phyloP scores from a whole-genome alignment of 2,888 invertebrate genomes.

The Diarsia rubi region DNA sequence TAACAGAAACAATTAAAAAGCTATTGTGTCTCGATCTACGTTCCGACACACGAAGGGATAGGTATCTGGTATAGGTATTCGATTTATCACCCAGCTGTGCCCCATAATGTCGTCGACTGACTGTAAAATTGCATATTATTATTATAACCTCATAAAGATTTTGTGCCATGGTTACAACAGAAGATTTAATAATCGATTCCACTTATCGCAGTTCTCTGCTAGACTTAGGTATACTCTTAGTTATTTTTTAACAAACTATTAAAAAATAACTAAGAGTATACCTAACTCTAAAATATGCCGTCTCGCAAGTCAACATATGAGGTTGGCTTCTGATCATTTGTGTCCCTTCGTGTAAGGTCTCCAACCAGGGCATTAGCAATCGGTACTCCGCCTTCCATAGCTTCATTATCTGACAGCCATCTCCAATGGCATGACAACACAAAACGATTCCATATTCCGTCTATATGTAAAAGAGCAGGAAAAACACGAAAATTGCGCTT shows the following conservation, averaged over 20 bases:
- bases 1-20: too few species aligned
- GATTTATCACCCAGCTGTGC: not conserved
- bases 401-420: not conserved
- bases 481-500: slow-evolving; percentile 31
- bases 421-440: not conserved
- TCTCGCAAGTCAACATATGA: too few species aligned
- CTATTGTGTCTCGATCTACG: too few species aligned
- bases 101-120: not conserved
- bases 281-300: too few species aligned
- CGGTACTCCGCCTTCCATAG: not conserved
- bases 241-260: too few species aligned
- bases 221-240: not conserved
- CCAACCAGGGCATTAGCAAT: too few species aligned
- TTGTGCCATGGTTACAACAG: not conserved
- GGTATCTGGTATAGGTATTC: too few species aligned
- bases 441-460: not conserved
- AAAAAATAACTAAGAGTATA: too few species aligned
- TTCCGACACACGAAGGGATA: too few species aligned
- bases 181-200: not conserved
- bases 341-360: too few species aligned
- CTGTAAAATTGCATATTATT: slow-evolving; percentile 2
- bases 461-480: not conserved
- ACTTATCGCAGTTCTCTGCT: not conserved
- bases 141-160: slow-evolving; percentile 5
- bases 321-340: too few species aligned